Evolutionary conservation across 1,140 invertebrate genomes (phyloP).

Genomic region (Drosophila busckii): DNA sequence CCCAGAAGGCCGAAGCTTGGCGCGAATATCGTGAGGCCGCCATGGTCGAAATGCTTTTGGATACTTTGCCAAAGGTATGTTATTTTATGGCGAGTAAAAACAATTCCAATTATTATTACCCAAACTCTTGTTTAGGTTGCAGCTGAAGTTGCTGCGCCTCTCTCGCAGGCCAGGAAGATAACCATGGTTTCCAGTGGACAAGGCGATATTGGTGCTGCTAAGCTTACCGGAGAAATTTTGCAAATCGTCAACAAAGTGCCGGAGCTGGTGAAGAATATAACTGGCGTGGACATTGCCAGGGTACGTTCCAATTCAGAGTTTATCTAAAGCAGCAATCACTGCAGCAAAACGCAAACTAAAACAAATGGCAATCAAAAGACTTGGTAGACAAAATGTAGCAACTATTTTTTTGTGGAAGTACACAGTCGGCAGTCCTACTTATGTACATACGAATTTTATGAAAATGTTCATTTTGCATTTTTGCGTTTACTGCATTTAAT

Average conservation of each 20-base stretch:
- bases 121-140: slow-evolving; percentile 87
- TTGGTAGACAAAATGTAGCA: slow-evolving; percentile 53
- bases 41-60: slow-evolving; percentile 98
- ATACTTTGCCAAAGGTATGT: slow-evolving; percentile 94
- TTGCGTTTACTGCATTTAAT: slow-evolving; percentile 42
- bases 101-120: slow-evolving; percentile 6
- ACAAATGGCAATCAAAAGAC: slow-evolving; percentile 77
- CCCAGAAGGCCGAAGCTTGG: slow-evolving; percentile 97
- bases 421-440: slow-evolving; percentile 11
- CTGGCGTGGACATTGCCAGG: slow-evolving; percentile 95
- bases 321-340: slow-evolving; percentile 57
- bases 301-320: slow-evolving; percentile 81
- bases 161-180: slow-evolving; percentile 95
- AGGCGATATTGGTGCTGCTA: slow-evolving; percentile 94
- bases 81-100: too few relatives aligned
- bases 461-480: slow-evolving; percentile 29
- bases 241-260: slow-evolving; percentile 95
- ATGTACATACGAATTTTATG: slow-evolving; percentile 23
- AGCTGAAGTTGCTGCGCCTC: slow-evolving; percentile 95
- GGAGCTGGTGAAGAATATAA: slow-evolving; percentile 92
- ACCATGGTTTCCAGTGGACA: slow-evolving; percentile 96
- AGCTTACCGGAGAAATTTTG: slow-evolving; percentile 95
- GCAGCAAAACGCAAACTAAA: slow-evolving; percentile 24
- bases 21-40: slow-evolving; percentile 97
- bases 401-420: slow-evolving; percentile 30